phyloP scores from a whole-genome alignment of 2,113 vertebrate genomes.

The Mus spicilegus region DNA sequence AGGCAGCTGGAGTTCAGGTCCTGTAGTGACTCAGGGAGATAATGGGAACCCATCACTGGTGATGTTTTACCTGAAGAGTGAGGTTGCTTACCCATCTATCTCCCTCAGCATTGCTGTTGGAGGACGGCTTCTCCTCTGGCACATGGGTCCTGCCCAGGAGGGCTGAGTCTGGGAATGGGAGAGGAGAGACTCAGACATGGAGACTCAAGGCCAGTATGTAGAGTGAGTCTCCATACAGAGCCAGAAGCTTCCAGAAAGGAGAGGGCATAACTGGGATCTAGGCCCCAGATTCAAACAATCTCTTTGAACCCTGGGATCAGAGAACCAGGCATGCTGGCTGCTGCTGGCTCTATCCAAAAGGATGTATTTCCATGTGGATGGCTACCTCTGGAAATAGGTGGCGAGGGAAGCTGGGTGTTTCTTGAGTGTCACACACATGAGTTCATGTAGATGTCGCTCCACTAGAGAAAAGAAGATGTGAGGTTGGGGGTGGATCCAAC shows the following conservation, averaged over 20 bases:
- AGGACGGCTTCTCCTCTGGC: too few relatives aligned
- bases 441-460: neutral
- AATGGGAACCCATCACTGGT: fast-evolving
- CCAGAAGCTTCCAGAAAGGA: neutral
- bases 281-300: too few relatives aligned
- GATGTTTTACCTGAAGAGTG: neutral
- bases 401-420: neutral
- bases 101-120: fast-evolving
- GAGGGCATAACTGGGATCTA: neutral
- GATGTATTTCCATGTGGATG: fast-evolving
- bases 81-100: too few relatives aligned
- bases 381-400: neutral
- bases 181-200: neutral
- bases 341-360: neutral
- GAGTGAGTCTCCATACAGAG: neutral
- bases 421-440: neutral
- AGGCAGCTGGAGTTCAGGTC: neutral
- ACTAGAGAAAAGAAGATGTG: neutral
- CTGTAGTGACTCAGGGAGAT: neutral
- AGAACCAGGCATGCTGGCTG: neutral
- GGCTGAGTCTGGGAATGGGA: neutral
- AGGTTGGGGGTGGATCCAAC: fast-evolving
- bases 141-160: neutral
- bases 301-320: too few relatives aligned
- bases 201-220: neutral